Conservation (phyloP, 1,140 invertebrate genomes). For the Drosophila mayri region DNA sequence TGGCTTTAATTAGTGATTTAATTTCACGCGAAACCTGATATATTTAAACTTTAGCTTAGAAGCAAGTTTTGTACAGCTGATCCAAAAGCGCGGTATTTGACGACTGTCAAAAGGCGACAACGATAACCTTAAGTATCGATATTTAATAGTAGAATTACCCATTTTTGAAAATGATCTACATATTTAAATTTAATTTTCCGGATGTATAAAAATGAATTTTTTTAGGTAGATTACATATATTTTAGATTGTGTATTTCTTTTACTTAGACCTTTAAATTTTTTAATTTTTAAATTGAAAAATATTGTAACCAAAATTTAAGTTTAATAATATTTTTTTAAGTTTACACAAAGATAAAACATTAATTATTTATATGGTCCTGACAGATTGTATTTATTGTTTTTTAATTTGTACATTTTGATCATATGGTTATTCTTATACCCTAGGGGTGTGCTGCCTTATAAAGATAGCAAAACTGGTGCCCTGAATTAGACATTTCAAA, state of each 20-base stretch:
- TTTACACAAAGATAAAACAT: neutral
- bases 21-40: neutral
- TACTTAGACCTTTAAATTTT: too few relatives aligned
- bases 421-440: neutral
- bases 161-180: too few relatives aligned
- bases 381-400: constrained; percentile 1
- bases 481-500: constrained; percentile 1
- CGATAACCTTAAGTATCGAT: neutral
- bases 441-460: neutral
- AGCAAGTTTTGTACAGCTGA: constrained; percentile 6
- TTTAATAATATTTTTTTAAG: too few relatives aligned
- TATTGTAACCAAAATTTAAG: too few relatives aligned
- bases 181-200: too few relatives aligned
- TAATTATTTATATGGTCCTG: neutral
- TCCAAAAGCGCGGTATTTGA: neutral
- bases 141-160: neutral
- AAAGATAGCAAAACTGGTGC: constrained; percentile 9
- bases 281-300: too few relatives aligned
- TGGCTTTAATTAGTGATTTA: neutral
- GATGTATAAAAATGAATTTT: too few relatives aligned
- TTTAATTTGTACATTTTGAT: constrained; percentile 8
- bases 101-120: neutral
- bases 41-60: neutral
- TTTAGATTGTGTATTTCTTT: too few relatives aligned
- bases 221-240: too few relatives aligned